Evolutionary conservation across 2,888 invertebrate species (phyloP).

Genomic region (Amphipoea oculea): DNA sequence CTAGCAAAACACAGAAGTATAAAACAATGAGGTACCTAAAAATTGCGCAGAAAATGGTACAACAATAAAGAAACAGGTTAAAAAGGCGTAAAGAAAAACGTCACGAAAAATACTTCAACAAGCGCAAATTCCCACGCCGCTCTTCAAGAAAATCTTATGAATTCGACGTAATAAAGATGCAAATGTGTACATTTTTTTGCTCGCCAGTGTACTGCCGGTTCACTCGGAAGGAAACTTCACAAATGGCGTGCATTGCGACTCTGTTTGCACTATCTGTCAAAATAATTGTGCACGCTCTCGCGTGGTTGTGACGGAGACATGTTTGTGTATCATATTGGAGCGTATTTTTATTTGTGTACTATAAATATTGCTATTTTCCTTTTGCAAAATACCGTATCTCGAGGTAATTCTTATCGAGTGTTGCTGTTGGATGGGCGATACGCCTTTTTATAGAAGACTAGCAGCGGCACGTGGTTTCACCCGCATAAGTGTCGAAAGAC

Average conservation of each 20-base stretch:
- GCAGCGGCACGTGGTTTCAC: no score
- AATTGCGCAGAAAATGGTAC: constrained; percentile 16
- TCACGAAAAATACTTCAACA: constrained; percentile 40
- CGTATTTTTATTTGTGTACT: constrained; percentile 16
- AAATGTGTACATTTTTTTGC: constrained; percentile 57
- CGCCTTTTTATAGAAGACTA: neutral
- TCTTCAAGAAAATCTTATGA: constrained; percentile 61
- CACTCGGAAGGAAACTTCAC: constrained; percentile 55
- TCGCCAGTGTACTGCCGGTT: constrained; percentile 47
- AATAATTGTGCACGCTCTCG: constrained; percentile 56
- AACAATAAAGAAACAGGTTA: constrained; percentile 23
- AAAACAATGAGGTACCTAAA: constrained; percentile 23
- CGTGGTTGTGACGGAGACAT: constrained; percentile 32
- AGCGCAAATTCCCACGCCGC: constrained; percentile 46
- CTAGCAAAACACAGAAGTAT: neutral
- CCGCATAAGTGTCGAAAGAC: no score
- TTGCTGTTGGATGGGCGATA: neutral
- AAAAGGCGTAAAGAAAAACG: constrained; percentile 38
- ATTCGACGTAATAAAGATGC: constrained; percentile 60
- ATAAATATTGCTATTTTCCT: constrained; percentile 21
- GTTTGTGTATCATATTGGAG: constrained; percentile 23
- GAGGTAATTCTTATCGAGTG: neutral
- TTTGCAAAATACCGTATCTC: neutral
- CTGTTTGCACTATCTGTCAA: constrained; percentile 65
- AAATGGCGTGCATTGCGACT: constrained; percentile 50